Conservation (phyloP, 2,888 invertebrate species). For the Volucella inflata region DNA sequence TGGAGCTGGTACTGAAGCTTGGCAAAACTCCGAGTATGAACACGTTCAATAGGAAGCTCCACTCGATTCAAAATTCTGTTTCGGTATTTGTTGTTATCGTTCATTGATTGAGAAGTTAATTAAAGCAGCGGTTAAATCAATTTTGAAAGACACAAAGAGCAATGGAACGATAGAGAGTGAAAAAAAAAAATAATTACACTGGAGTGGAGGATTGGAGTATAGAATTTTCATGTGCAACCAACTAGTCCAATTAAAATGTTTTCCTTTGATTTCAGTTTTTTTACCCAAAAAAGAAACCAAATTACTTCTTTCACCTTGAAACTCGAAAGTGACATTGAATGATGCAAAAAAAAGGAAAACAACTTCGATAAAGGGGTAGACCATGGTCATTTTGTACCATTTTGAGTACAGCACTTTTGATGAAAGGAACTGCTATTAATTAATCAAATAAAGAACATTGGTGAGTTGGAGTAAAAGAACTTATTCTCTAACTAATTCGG, state of each 20-base stretch:
- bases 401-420: too few relatives aligned
- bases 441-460: too few relatives aligned
- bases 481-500: too few relatives aligned
- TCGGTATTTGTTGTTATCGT: slow-evolving; percentile 61
- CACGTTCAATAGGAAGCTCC: slow-evolving; percentile 39
- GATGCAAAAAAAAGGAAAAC: too few relatives aligned
- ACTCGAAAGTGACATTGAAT: neutral
- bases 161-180: neutral
- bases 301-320: neutral
- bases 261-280: slow-evolving; percentile 9
- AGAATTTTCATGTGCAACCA: slow-evolving; percentile 32
- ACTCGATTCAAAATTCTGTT: slow-evolving; percentile 47
- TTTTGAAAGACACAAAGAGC: slow-evolving; percentile 23
- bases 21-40: slow-evolving; percentile 11
- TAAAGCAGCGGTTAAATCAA: slow-evolving; percentile 73
- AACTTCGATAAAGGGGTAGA: too few relatives aligned
- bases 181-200: slow-evolving; percentile 19
- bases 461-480: too few relatives aligned
- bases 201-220: slow-evolving; percentile 19
- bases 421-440: too few relatives aligned
- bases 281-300: neutral
- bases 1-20: neutral
- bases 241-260: slow-evolving; percentile 43
- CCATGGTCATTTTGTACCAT: too few relatives aligned
- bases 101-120: slow-evolving; percentile 71